Evolutionary conservation across 2,113 vertebrate species (phyloP), one percentile per base, ranked within the genome.

Genomic region (Spheniscus mendiculus): DNA sequence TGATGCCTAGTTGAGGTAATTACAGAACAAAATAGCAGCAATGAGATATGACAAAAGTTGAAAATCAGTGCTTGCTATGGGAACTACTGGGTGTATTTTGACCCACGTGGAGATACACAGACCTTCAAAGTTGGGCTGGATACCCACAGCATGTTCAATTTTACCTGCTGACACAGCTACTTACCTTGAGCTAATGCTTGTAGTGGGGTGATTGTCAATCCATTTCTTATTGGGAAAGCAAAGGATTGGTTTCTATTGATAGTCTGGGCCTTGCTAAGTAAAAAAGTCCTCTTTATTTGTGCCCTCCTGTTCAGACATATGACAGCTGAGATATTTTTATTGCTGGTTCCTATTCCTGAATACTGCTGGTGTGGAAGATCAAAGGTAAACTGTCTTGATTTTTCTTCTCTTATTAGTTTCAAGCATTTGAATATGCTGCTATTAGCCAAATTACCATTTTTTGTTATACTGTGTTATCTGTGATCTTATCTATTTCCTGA

Each of bases 51-150:
- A 32, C 18, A 17, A 47, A 53, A 52, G 16, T 8, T 90, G 76
- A n/a, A 79, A 78, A 62, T 15, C 12, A 38, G 15, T 14, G 10
- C 21, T 85, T 76, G 29, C 40, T 65, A 2, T 12, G 21, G 70
- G 32, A 66, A 3, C 6, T 63, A 1, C 3, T 52, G 11, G 16
- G 5, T 61, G 5, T 25, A 3, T 38, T 85, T 19, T 79, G 27
- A 71, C 21, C 17, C 44, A 6, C 2, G 1, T 0, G 1, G 8
- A 82, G 45, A 22, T n/a, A 45, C 0, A 2, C 42, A 59, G 59
- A 15, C 38, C 42, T 79, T 83, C 25, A 20, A 32, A 38, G 20
- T 3, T 74, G 12, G 34, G 20, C n/a, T 80, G 34, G 21, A 38
- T 66, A 16, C 15, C 49, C 6, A 23, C 23, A 15, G 9, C 1